These are phyloP conservation scores for Lutjanus erythropterus DNA, from an alignment of 2,113 vertebrate species.

Conservation along the genomic window DNA sequence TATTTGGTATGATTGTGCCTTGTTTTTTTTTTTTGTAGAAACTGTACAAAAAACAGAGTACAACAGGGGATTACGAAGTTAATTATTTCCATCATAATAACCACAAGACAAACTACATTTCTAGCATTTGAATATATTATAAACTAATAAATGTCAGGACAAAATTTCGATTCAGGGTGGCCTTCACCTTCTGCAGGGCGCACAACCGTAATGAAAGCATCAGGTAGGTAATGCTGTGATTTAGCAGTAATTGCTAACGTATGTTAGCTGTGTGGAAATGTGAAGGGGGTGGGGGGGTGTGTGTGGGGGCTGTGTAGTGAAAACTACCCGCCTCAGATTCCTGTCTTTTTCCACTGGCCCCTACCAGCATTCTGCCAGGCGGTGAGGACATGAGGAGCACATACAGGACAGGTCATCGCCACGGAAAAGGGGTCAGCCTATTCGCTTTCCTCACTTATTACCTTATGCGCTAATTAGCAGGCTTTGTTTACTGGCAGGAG, in stretches of 20 bases:
- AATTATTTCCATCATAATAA: not conserved
- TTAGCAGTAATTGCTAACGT: conserved; percentile 58
- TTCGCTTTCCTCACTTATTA: conserved; percentile 53
- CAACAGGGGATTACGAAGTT: not conserved
- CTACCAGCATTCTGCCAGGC: conserved; percentile 44
- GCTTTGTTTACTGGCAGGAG: conserved; percentile 66
- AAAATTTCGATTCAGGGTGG: not conserved
- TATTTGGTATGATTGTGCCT: too few species aligned
- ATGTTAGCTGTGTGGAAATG: conserved; percentile 52
- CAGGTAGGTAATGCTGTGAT: conserved; percentile 49
- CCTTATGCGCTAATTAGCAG: conserved; percentile 64
- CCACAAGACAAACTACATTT: not conserved
- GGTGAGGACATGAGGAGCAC: conserved; percentile 61
- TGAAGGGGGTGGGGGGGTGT: not conserved
- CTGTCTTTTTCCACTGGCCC: conserved; percentile 74
- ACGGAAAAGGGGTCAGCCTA: conserved; percentile 41
- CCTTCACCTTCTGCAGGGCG: not conserved
- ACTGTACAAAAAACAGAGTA: not conserved
- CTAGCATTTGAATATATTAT: not conserved
- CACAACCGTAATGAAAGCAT: not conserved
- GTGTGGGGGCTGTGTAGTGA: conserved; percentile 25
- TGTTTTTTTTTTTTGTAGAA: too few species aligned
- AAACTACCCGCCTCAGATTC: conserved; percentile 65
- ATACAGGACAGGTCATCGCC: conserved; percentile 62
- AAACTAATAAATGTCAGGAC: not conserved